These are phyloP conservation scores for Heliconius melpomene DNA, from an alignment of 1,140 invertebrate genomes.

Conservation along the genomic window DNA sequence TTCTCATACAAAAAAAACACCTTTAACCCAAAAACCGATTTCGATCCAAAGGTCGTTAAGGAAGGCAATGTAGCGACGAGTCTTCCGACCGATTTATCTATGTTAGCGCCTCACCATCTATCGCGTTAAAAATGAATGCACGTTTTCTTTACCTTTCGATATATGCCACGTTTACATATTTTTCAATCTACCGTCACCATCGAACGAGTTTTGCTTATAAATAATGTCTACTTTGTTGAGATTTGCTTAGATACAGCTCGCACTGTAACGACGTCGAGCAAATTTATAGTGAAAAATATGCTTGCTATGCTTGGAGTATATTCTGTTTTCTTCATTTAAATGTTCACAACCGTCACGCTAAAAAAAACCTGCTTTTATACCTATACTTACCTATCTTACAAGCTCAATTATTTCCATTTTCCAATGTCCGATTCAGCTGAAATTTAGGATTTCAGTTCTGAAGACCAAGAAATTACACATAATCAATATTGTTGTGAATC, in stretches of 20 bases:
- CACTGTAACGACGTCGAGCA: slow-evolving; percentile 16
- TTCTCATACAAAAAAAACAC: slow-evolving; percentile 52
- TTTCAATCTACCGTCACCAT: slow-evolving; percentile 54
- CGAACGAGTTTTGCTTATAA: slow-evolving; percentile 28
- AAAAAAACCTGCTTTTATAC: too few species aligned
- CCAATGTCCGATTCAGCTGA: too few species aligned
- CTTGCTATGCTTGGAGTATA: neutral
- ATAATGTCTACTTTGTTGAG: slow-evolving; percentile 31
- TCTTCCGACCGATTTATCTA: slow-evolving; percentile 69
- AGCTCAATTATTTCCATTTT: too few species aligned
- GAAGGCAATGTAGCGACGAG: slow-evolving; percentile 68
- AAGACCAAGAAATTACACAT: too few species aligned
- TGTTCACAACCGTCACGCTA: too few species aligned
- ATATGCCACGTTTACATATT: slow-evolving; percentile 66
- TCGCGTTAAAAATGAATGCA: slow-evolving; percentile 71
- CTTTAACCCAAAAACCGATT: slow-evolving; percentile 71
- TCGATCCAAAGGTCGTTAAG: slow-evolving; percentile 67
- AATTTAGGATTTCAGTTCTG: too few species aligned
- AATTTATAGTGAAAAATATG: slow-evolving; percentile 25
- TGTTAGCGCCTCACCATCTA: slow-evolving; percentile 62
- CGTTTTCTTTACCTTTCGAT: slow-evolving; percentile 65
- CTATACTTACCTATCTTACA: too few species aligned
- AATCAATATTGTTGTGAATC: too few species aligned
- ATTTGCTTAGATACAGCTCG: slow-evolving; percentile 20
- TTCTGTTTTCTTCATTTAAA: too few species aligned